Conservation (phyloP, 2,113 vertebrate genomes). For the Zootoca vivipara region DNA sequence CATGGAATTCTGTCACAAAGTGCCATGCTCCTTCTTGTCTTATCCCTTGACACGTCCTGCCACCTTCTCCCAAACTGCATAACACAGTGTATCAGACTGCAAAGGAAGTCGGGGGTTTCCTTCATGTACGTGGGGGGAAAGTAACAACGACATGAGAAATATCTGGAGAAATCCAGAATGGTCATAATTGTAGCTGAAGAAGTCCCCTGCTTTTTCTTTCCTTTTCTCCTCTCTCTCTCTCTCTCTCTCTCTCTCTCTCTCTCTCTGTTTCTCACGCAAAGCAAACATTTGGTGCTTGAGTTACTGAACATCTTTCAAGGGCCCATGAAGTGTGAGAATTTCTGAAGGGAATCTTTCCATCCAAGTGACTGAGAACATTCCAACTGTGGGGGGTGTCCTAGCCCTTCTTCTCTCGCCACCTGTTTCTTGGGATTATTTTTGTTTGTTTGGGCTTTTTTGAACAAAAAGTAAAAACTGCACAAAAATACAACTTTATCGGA, state of each 20-base stretch:
- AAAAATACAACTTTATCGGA: constrained; percentile 14
- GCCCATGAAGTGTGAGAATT: constrained; percentile 16
- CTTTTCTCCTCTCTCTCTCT: background rate
- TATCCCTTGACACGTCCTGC: background rate
- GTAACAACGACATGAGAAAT: background rate
- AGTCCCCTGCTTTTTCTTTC: background rate
- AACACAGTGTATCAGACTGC: background rate
- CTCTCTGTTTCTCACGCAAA: background rate
- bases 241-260: background rate
- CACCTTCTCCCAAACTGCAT: background rate
- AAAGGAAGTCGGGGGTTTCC: background rate
- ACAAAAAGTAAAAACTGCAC: background rate
- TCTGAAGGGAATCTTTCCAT: constrained; percentile 19
- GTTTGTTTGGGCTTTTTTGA: constrained; percentile 40
- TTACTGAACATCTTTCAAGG: background rate
- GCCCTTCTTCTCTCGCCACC: background rate
- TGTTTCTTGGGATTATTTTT: constrained; percentile 32
- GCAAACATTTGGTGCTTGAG: constrained; percentile 29
- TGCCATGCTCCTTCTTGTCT: background rate
- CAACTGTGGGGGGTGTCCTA: background rate
- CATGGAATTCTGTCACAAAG: background rate
- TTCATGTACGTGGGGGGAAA: background rate
- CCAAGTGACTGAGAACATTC: constrained; percentile 9
- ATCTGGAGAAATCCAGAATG: background rate
- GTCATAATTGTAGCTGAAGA: background rate